A percentile compares a stretch with the other conserved stretches of the same genome.
These are phyloP conservation scores for Zosterops hypoxanthus DNA, from an alignment of 2,113 vertebrate genomes.

Conservation along the genomic window DNA sequence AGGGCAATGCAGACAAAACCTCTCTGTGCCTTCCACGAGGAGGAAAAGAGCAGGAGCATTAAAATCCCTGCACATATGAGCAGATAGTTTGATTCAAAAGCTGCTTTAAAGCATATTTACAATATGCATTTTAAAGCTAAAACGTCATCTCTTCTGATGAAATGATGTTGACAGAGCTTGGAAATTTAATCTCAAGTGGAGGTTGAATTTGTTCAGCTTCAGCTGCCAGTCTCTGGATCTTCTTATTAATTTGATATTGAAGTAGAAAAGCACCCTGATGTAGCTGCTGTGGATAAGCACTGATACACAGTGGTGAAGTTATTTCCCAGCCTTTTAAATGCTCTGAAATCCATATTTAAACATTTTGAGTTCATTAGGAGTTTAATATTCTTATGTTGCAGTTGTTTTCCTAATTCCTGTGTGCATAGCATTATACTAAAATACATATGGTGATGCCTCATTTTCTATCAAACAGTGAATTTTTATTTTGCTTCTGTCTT, in stretches of 20 bases:
- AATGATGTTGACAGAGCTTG: conserved; percentile 7
- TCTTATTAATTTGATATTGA: neutral
- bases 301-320: neutral
- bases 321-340: neutral
- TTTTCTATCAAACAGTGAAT: neutral
- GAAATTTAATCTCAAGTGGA: neutral
- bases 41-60: neutral
- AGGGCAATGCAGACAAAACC: neutral
- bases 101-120: neutral
- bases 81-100: neutral
- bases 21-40: accelerated
- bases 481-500: neutral
- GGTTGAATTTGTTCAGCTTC: neutral
- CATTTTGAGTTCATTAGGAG: neutral
- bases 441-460: neutral
- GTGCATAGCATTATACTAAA: neutral
- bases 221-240: neutral
- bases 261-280: neutral
- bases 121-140: neutral
- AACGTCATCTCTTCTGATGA: neutral
- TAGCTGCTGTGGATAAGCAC: neutral
- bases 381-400: neutral
- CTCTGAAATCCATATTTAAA: neutral
- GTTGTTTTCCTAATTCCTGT: neutral
- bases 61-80: neutral